Conservation (phyloP, 2,888 invertebrate genomes). For the Melieria omissa region DNA sequence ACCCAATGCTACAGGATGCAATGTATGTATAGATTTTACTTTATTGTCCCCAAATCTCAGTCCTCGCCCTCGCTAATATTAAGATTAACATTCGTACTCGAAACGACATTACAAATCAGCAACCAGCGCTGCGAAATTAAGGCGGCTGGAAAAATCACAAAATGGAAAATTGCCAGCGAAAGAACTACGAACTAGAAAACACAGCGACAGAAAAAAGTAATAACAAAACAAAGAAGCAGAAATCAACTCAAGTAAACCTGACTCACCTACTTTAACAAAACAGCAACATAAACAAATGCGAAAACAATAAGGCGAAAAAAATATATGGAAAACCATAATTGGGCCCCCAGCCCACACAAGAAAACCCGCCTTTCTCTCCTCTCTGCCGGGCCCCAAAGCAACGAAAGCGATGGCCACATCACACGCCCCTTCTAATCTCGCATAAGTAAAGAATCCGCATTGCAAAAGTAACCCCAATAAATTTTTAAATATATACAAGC, state of each 20-base stretch:
- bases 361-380: too few relatives aligned
- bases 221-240: slow-evolving; percentile 12
- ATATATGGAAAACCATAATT: too few relatives aligned
- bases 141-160: slow-evolving; percentile 15
- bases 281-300: too few relatives aligned
- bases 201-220: neutral
- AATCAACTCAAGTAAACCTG: slow-evolving; percentile 1
- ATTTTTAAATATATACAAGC: slow-evolving; percentile 3
- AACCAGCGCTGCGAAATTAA: neutral
- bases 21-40: too few relatives aligned
- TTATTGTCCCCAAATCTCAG: too few relatives aligned
- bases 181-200: slow-evolving; percentile 10
- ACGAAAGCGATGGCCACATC: too few relatives aligned
- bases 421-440: neutral
- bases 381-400: too few relatives aligned
- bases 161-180: slow-evolving; percentile 30
- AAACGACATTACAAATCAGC: neutral
- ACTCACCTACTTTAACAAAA: too few relatives aligned
- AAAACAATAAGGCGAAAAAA: too few relatives aligned
- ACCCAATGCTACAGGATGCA: too few relatives aligned
- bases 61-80: too few relatives aligned
- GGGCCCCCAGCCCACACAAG: too few relatives aligned
- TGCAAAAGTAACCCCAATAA: slow-evolving; percentile 36
- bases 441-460: neutral
- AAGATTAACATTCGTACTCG: neutral